Evolutionary conservation across 2,888 invertebrate genomes (phyloP), one percentile per base, ranked within the genome.

Genomic region (Colletes collaris): DNA sequence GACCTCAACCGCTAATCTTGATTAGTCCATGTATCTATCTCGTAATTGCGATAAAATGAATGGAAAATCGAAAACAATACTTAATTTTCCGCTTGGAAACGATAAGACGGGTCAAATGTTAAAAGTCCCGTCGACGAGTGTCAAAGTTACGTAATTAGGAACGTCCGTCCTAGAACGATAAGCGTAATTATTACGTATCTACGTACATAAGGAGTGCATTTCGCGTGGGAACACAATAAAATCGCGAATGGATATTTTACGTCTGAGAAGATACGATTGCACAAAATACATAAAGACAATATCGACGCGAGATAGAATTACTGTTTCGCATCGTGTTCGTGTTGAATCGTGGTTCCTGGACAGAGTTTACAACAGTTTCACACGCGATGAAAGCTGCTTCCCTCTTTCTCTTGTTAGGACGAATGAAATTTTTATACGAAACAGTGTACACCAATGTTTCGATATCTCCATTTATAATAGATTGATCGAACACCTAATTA

Each of bases 111-210:
- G 66, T 69, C 64, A 75, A 81, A 81, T 67, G 70, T 84, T 76
- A 68, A 73, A 40, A 72, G 76, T 69, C 70, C 59, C 56, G 76
- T 19, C 37, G 68, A n/a, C 79, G 62, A 58, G 62, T 71, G 76
- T 72, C 72, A 49, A 46, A 60, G 69, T 79, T 74, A 53, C 79
- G 53, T 82, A 84, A 84, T 79, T 71, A 66, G 49, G 71, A 71
- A 74, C 79, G 67, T 53, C 58, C 69, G 74, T 60, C 44, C 40
- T 64, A 53, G 65, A 40, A 19, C 53, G 70, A 84, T 84, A 76
- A 81, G 76, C 64, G 58, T 74, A 82, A 82, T 84, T 84, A 72
- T 82, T 79, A 75, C 75, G 53, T 67, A 13, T 53, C 67, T 5
- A 16, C 10, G 44, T 63, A 16, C 10, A 35, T 46, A 60, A 76